Percentiles rank a stretch among this genome's conserved stretches.
Conservation (phyloP, 2,888 invertebrate genomes). For the Oligia strigilis region DNA sequence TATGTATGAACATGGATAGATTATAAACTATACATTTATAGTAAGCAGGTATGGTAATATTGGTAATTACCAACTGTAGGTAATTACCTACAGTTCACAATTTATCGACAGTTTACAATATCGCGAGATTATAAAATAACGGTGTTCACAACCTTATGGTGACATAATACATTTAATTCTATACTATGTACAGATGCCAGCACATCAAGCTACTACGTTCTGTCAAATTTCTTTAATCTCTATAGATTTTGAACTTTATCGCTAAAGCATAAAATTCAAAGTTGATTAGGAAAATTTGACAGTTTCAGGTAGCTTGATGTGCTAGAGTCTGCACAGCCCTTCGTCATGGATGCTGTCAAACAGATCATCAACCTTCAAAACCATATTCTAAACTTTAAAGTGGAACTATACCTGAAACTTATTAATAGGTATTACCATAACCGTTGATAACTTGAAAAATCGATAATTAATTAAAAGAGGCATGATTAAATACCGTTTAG, state of each 20-base stretch:
- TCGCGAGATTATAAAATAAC: neutral
- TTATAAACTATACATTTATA: neutral
- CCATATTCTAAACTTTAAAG: neutral
- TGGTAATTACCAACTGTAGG: too few relatives aligned
- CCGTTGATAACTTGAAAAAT: constrained; percentile 2
- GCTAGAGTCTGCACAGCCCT: too few relatives aligned
- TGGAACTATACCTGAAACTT: neutral
- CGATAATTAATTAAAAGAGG: constrained; percentile 1
- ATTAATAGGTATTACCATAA: neutral
- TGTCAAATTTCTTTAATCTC: too few relatives aligned
- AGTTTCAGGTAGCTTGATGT: too few relatives aligned
- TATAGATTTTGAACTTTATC: too few relatives aligned
- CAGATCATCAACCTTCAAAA: neutral
- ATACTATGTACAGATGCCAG: neutral
- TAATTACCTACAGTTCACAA: neutral
- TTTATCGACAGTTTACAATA: neutral
- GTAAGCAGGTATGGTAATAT: neutral
- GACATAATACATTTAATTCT: neutral
- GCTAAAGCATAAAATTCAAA: too few relatives aligned
- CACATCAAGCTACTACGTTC: too few relatives aligned
- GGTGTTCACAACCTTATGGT: neutral
- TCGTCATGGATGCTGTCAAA: neutral
- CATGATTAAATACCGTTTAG: constrained; percentile 1
- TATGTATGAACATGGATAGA: neutral
- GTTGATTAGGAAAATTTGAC: too few relatives aligned